Evolutionary conservation across 2,888 invertebrate species (phyloP).

Genomic region (Chloroclystis v-ata): DNA sequence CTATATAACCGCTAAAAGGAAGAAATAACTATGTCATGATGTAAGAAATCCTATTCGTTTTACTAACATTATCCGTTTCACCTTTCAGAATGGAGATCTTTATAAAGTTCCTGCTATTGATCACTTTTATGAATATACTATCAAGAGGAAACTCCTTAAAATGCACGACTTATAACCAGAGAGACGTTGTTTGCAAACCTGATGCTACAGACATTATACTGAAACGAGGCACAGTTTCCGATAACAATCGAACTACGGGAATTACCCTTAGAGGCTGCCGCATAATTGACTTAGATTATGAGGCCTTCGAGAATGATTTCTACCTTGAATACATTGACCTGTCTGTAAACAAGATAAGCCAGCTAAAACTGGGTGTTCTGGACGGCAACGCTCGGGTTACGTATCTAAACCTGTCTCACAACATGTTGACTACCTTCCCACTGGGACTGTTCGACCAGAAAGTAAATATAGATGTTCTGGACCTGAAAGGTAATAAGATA

Average conservation of each 20-base stretch:
- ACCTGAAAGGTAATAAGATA: conserved; percentile 47
- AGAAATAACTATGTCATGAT: no score
- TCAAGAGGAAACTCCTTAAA: conserved; percentile 13
- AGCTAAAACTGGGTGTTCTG: conserved; percentile 44
- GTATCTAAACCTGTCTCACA: conserved; percentile 48
- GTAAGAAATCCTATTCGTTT: no score
- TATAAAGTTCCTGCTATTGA: background rate
- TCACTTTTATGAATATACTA: background rate
- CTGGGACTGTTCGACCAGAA: conserved; percentile 49
- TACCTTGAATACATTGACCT: conserved; percentile 46
- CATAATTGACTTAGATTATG: conserved; percentile 37
- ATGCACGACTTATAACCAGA: conserved; percentile 28
- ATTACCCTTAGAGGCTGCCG: conserved; percentile 37
- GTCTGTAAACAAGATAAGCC: conserved; percentile 44
- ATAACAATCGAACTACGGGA: conserved; percentile 34
- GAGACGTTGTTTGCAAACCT: conserved; percentile 34
- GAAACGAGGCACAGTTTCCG: conserved; percentile 38
- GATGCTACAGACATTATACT: conserved; percentile 31
- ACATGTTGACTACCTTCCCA: conserved; percentile 41
- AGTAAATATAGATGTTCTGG: conserved; percentile 42
- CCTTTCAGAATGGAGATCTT: conserved; percentile 16
- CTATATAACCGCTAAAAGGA: no score
- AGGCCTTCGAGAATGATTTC: conserved; percentile 42
- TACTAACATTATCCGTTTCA: background rate
- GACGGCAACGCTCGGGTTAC: conserved; percentile 40